Evolutionary conservation across 2,888 invertebrate species (phyloP), one percentile per base, ranked within the genome.

Genomic region (Monopis laevigella): DNA sequence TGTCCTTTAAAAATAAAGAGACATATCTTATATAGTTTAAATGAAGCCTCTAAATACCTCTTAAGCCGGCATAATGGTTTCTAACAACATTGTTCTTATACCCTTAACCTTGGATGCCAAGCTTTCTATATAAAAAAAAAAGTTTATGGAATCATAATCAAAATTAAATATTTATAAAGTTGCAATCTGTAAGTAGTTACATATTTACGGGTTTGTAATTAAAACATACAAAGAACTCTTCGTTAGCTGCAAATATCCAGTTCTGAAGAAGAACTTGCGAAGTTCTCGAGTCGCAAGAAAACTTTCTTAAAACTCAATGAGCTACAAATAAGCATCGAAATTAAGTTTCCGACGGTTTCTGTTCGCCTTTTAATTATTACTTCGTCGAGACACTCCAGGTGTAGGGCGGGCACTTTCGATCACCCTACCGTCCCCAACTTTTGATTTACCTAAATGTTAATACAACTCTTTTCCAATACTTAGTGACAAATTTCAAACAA

Each of bases 321-420:
- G 72, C 65, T 71, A 69, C 74, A 72, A 77, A 78, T 74, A 73
- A 68, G 74, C 75, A 77, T 74, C 65, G 68, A 67, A 67, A 72
- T 72, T 65, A 70, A 75, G 74, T 77, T 72, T 59, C 62, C 56
- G 59, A 56, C 65, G 65, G 65, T 70, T 66, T 63, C 71, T 59
- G 69, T 66, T 57, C 62, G 72, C 72, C 77, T 78, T 80, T 78
- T 80, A 80, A 80, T 80, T 78, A 80, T 78, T 73, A 65, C 65
- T 60, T 51, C 50, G 51, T 17, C 34, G 54, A 53, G 56, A 53
- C 65, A 63, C 59, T 60, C 58, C 65, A 69, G 71, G 69, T 72
- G 61, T 21, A 21, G 24, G 8, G 8, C 24, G n/a, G 34, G 16
- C 34, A n/a, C 17, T 34, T 10, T 16, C 34, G 18, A 34, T 34